Percentiles rank a stretch among this genome's conserved stretches.
Conservation (phyloP, 2,888 invertebrate genomes). For the Hemistola chrysoprasaria region DNA sequence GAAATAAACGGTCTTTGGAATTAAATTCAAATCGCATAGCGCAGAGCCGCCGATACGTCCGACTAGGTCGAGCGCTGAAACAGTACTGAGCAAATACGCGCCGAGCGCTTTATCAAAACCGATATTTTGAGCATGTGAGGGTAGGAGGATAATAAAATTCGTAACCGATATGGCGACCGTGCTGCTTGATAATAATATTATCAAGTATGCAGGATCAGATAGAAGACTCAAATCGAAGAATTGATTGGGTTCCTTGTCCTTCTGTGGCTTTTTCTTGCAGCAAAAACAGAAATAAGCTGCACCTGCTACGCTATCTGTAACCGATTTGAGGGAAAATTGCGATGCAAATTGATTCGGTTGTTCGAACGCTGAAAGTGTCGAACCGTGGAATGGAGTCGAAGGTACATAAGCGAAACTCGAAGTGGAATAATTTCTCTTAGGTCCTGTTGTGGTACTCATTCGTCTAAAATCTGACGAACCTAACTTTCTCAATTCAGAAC, state of each 20-base stretch:
- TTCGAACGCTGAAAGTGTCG: slow-evolving; percentile 89
- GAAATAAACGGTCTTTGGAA: slow-evolving; percentile 92
- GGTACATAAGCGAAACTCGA: slow-evolving; percentile 90
- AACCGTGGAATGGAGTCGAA: slow-evolving; percentile 92
- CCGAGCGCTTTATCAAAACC: slow-evolving; percentile 87
- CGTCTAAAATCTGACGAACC: slow-evolving; percentile 66
- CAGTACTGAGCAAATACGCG: slow-evolving; percentile 89
- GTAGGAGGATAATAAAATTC: slow-evolving; percentile 92
- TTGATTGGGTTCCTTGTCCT: slow-evolving; percentile 71
- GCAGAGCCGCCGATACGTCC: slow-evolving; percentile 94
- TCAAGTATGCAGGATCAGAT: slow-evolving; percentile 89
- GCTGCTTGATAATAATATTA: slow-evolving; percentile 91
- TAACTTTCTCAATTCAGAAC: slow-evolving; percentile 76
- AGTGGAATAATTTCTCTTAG: slow-evolving; percentile 87
- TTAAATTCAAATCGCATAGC: slow-evolving; percentile 88
- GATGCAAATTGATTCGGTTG: slow-evolving; percentile 90
- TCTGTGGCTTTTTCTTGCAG: slow-evolving; percentile 58
- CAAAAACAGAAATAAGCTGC: slow-evolving; percentile 70
- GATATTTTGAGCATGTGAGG: slow-evolving; percentile 87
- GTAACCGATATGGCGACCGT: slow-evolving; percentile 94
- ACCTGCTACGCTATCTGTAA: slow-evolving; percentile 81
- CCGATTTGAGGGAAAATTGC: slow-evolving; percentile 87
- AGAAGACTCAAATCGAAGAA: slow-evolving; percentile 89
- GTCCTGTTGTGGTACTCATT: slow-evolving; percentile 60
- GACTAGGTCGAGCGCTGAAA: slow-evolving; percentile 90